phyloP scores from a whole-genome alignment of 2,888 invertebrate genomes.

The Amiota minor region DNA sequence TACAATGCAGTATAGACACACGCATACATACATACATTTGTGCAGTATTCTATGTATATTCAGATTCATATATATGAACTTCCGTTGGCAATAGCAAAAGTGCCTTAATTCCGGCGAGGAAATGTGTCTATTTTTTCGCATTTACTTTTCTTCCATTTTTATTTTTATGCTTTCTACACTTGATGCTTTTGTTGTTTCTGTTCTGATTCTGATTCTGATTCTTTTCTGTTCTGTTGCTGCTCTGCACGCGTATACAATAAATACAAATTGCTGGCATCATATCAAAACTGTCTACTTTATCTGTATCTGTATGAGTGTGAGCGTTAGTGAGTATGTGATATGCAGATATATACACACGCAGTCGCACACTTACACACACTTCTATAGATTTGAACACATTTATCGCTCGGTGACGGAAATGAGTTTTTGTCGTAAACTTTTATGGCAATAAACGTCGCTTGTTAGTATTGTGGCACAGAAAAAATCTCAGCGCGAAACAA shows the following conservation, averaged over 20 bases:
- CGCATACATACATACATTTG: not conserved
- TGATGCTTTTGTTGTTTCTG: constrained; percentile 5
- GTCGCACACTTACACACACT: not conserved
- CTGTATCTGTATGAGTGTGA: not conserved
- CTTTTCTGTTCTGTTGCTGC: not conserved
- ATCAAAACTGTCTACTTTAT: constrained; percentile 23
- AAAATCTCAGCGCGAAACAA: constrained; percentile 7
- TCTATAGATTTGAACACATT: constrained; percentile 42
- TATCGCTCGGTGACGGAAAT: constrained; percentile 64
- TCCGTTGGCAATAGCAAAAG: constrained; percentile 45
- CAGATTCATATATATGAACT: constrained; percentile 13
- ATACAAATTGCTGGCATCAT: constrained; percentile 31
- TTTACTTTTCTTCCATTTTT: not conserved
- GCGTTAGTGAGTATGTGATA: not conserved
- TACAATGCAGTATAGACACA: not conserved
- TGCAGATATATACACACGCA: not conserved
- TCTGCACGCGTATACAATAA: constrained; percentile 21
- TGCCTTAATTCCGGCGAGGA: constrained; percentile 48
- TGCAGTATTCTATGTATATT: not conserved
- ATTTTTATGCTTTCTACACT: constrained; percentile 7
- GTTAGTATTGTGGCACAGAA: constrained; percentile 40
- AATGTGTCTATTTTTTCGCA: constrained; percentile 11
- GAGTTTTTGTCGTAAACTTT: constrained; percentile 67
- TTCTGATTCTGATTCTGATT: not conserved
- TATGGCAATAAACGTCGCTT: constrained; percentile 62